These are phyloP conservation scores for Thereva nobilitata DNA, from an alignment of 2,888 invertebrate genomes.

Conservation along the genomic window DNA sequence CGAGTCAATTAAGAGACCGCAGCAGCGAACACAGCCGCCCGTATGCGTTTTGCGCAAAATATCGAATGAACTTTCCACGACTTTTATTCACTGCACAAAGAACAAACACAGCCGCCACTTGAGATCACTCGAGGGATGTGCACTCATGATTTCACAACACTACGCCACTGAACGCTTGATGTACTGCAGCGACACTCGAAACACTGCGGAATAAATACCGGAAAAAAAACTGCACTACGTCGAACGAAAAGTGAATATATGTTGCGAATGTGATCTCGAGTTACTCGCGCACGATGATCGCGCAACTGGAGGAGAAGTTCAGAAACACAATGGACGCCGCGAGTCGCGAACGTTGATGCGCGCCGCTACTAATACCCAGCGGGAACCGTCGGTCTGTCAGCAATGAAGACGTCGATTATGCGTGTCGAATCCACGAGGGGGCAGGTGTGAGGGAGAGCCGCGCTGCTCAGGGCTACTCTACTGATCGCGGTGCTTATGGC, in stretches of 20 bases:
- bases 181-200: not conserved
- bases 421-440: not conserved
- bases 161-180: slow-evolving; percentile 4
- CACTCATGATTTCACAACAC: slow-evolving; percentile 32
- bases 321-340: no score
- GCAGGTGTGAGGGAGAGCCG: not conserved
- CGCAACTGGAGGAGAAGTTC: no score
- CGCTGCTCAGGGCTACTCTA: not conserved
- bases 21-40: not conserved
- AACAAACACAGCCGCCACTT: slow-evolving; percentile 18
- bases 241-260: no score
- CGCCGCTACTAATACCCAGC: no score
- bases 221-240: not conserved
- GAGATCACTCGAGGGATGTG: slow-evolving; percentile 23
- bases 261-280: no score
- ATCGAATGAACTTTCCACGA: slow-evolving; percentile 7
- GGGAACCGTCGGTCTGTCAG: no score
- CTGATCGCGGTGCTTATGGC: slow-evolving; percentile 31
- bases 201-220: not conserved
- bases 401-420: slow-evolving; percentile 5
- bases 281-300: no score
- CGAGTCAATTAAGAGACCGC: slow-evolving; percentile 15
- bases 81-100: slow-evolving; percentile 16
- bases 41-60: slow-evolving; percentile 1
- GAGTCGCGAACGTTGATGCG: no score